phyloP scores from a whole-genome alignment of 2,113 vertebrate species.

The Esox niger region DNA sequence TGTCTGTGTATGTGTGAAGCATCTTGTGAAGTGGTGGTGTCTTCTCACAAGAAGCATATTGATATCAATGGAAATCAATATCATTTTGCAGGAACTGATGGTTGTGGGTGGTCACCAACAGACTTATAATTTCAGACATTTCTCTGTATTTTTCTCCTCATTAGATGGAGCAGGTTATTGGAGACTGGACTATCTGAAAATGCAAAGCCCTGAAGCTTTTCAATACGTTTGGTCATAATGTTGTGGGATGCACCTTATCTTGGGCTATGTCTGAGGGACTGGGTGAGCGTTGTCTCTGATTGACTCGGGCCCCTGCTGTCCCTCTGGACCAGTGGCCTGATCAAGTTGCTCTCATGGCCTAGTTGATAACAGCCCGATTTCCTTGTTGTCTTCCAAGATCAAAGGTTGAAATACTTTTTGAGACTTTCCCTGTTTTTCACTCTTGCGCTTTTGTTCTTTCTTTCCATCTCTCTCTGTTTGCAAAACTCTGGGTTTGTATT shows the following conservation, averaged over 20 bases:
- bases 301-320: constrained; percentile 65
- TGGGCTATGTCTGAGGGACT: background rate
- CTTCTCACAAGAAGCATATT: background rate
- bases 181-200: background rate
- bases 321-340: constrained; percentile 65
- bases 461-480: background rate
- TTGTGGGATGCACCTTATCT: constrained; percentile 17
- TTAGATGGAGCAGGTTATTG: background rate
- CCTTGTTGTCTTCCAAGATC: constrained; percentile 57
- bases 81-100: background rate
- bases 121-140: background rate
- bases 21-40: background rate
- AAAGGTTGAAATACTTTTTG: constrained; percentile 66
- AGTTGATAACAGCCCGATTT: constrained; percentile 70
- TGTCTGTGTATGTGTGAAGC: no score
- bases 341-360: constrained; percentile 67
- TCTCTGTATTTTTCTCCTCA: background rate
- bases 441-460: no score
- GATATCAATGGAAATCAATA: background rate
- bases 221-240: background rate
- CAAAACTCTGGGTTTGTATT: constrained; percentile 53
- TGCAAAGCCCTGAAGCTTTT: background rate
- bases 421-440: constrained; percentile 19
- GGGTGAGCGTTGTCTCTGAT: constrained; percentile 69
- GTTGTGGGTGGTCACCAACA: background rate